Evolutionary conservation across 2,888 invertebrate species (phyloP).

Genomic region (Aphidoletes aphidimyza): DNA sequence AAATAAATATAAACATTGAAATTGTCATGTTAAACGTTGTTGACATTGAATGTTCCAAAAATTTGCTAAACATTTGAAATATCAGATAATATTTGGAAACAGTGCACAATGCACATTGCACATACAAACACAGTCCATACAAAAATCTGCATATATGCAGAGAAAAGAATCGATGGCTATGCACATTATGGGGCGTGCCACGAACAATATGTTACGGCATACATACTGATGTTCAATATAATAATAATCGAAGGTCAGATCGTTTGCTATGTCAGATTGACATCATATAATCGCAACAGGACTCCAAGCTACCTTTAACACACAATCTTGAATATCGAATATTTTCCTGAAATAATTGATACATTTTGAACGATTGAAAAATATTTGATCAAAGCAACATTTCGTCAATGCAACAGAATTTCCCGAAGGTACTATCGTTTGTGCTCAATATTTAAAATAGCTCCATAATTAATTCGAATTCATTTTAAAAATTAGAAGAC

Average conservation of each 20-base stretch:
- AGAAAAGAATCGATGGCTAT: not conserved
- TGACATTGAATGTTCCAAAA: not conserved
- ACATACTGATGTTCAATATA: not conserved
- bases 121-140: too few relatives aligned
- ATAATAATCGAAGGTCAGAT: not conserved
- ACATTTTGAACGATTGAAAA: not conserved
- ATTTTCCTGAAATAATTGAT: not conserved
- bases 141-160: not conserved
- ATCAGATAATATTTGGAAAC: not conserved
- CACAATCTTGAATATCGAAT: too few relatives aligned
- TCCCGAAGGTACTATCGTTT: not conserved
- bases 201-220: slow-evolving; percentile 53
- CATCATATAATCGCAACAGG: not conserved
- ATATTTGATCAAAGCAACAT: not conserved
- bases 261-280: not conserved
- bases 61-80: not conserved
- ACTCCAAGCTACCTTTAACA: not conserved
- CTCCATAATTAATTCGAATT: not conserved
- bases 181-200: slow-evolving; percentile 54
- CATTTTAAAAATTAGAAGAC: not conserved
- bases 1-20: too few relatives aligned
- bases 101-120: not conserved
- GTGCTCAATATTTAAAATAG: not conserved
- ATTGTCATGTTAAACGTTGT: not conserved
- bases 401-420: not conserved